A percentile compares a stretch with the other conserved stretches of the same genome.
Evolutionary conservation across 2,113 vertebrate species (phyloP).

Genomic region (Pomatorhinus ruficollis): DNA sequence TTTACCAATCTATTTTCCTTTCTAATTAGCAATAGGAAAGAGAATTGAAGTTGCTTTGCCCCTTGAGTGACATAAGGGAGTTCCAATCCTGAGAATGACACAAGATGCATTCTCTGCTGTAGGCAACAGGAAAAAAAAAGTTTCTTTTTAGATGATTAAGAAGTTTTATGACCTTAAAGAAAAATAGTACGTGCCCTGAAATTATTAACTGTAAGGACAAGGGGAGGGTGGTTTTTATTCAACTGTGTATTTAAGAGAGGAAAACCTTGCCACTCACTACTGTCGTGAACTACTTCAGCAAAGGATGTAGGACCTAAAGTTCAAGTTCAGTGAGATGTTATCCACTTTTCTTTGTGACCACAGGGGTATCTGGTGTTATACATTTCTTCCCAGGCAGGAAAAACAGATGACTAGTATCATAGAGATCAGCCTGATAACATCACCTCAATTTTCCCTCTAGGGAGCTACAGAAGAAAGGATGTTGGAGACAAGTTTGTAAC

Average conservation of each 20-base stretch:
- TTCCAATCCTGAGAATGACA: background rate
- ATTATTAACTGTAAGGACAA: background rate
- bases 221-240: rapidly evolving
- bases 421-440: background rate
- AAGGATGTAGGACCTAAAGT: background rate
- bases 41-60: background rate
- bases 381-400: background rate
- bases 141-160: background rate
- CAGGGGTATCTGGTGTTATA: background rate
- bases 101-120: background rate
- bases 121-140: background rate
- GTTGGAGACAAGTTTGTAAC: background rate
- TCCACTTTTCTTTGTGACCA: background rate
- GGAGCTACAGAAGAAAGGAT: background rate
- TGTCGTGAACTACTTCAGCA: background rate
- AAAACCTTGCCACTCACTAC: background rate
- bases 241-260: background rate
- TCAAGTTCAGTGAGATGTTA: background rate
- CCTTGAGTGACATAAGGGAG: background rate
- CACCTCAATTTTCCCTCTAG: background rate
- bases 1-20: background rate
- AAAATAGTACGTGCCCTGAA: background rate
- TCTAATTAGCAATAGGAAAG: background rate
- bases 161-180: background rate
- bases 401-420: background rate